Conservation (phyloP, 2,113 vertebrate genomes). For the Patagioenas fasciata region DNA sequence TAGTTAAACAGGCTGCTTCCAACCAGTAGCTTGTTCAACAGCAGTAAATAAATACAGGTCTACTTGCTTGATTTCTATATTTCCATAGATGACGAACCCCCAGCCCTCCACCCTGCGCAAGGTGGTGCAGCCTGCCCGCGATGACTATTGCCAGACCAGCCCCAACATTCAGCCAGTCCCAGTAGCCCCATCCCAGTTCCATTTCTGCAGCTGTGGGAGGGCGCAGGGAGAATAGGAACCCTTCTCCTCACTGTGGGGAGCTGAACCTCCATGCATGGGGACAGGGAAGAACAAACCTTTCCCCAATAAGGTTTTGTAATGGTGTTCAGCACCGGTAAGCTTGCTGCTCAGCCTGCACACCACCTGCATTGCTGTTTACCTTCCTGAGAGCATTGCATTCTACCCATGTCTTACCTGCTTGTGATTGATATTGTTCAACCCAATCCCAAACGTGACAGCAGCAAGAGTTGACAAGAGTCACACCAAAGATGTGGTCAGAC, state of each 20-base stretch:
- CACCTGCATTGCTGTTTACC: neutral
- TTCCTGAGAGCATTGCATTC: neutral
- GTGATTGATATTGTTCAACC: neutral
- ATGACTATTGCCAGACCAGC: neutral
- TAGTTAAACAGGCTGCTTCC: neutral
- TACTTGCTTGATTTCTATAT: neutral
- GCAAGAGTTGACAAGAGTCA: neutral
- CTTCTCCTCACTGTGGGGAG: neutral
- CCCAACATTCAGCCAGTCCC: neutral
- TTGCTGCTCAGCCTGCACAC: neutral
- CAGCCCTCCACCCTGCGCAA: neutral
- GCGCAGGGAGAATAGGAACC: accelerated
- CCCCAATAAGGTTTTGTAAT: neutral
- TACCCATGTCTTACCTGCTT: neutral
- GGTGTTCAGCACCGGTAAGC: neutral
- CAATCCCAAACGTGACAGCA: neutral
- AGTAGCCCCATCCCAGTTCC: neutral
- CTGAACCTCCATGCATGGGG: neutral
- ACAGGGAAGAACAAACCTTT: neutral
- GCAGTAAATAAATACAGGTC: neutral
- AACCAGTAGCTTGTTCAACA: neutral
- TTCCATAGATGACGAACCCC: no score
- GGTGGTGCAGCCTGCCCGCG: accelerated
- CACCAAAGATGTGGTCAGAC: neutral
- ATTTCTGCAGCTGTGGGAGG: neutral